These are phyloP conservation scores for Neocrepidodera transversa DNA, from an alignment of 2,888 invertebrate genomes.

Conservation along the genomic window DNA sequence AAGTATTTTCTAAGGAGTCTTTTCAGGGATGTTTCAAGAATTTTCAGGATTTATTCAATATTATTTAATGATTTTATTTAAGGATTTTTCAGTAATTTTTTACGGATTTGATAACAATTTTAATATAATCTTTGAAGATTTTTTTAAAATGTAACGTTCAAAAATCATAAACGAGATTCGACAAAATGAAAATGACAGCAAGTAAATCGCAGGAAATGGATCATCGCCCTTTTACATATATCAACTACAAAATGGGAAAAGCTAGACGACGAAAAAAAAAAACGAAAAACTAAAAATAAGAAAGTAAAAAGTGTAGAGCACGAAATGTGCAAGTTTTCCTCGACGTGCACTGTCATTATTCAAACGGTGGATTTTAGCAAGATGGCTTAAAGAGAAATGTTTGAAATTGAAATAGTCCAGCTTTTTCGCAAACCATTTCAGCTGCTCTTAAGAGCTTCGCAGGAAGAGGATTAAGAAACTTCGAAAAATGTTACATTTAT, in stretches of 20 bases:
- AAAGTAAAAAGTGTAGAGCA: background rate
- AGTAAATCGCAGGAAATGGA: background rate
- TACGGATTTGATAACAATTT: no score
- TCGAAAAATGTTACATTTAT: background rate
- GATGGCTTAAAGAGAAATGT: background rate
- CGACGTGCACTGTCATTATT: constrained; percentile 6
- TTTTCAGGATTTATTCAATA: no score
- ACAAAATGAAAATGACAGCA: no score
- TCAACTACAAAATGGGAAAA: no score
- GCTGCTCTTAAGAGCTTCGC: background rate
- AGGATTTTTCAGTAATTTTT: no score
- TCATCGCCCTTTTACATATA: background rate
- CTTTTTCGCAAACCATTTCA: background rate
- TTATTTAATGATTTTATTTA: no score
- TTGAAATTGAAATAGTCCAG: constrained; percentile 7
- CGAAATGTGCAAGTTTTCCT: background rate
- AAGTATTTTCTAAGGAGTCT: no score
- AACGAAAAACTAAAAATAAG: background rate
- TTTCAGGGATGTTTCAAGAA: no score
- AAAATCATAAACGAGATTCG: no score
- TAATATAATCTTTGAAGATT: no score
- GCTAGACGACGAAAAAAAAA: background rate
- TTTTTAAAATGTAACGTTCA: no score
- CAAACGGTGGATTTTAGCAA: constrained; percentile 7
- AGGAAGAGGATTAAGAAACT: background rate